Percentiles rank a stretch among this genome's conserved stretches.
phyloP scores from a whole-genome alignment of 2,797 vertebrate genomes.

The Coccyzus lansbergi region DNA sequence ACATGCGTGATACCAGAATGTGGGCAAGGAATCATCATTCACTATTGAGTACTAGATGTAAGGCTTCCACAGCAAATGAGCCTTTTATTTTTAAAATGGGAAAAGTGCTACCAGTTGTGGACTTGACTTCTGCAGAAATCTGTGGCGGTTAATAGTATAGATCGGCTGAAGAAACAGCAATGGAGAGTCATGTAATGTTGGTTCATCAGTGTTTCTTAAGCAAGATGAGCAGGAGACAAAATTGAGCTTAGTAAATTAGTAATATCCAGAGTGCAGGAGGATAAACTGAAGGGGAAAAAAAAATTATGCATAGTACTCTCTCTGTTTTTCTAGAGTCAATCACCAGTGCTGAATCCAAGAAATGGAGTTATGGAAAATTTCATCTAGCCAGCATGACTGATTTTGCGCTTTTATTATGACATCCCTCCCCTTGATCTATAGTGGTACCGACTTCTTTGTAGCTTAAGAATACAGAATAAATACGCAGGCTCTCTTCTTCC shows the following conservation, averaged over 20 bases:
- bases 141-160: not conserved
- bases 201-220: not conserved
- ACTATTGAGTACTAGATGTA: not conserved
- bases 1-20: not conserved
- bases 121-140: not conserved
- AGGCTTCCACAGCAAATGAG: not conserved
- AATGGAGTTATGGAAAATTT: not conserved
- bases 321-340: not conserved
- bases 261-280: not conserved
- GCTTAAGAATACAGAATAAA: not conserved
- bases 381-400: not conserved
- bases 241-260: not conserved
- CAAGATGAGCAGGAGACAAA: not conserved
- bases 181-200: not conserved
- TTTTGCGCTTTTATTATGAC: not conserved
- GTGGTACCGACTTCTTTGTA: not conserved
- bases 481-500: not conserved
- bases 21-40: not conserved
- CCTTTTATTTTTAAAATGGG: not conserved
- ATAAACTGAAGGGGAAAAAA: not conserved
- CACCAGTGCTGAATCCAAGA: not conserved
- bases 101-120: not conserved
- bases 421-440: not conserved
- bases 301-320: not conserved
- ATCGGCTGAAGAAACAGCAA: not conserved